phyloP scores from a whole-genome alignment of 2,888 invertebrate species.

The Hyposoter didymator region DNA sequence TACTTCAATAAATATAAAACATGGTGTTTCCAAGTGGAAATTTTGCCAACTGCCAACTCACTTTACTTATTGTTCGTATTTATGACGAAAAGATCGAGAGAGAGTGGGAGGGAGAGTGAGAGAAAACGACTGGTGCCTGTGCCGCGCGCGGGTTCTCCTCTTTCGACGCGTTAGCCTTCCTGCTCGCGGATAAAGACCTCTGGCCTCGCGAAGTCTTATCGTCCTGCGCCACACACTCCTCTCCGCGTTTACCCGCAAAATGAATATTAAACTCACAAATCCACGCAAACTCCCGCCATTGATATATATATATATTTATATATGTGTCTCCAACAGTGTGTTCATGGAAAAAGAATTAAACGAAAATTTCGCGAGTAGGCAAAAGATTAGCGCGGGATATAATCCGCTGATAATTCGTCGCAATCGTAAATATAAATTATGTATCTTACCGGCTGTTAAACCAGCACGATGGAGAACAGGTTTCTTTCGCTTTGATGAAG shows the following conservation, averaged over 20 bases:
- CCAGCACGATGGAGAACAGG: conserved; percentile 2
- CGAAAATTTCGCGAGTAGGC: conserved; percentile 43
- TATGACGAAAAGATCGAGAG: background rate
- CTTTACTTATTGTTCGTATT: background rate
- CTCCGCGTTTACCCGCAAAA: conserved; percentile 71
- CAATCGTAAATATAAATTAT: conserved; percentile 47
- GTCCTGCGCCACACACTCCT: conserved; percentile 58
- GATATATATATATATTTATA: background rate
- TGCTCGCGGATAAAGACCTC: conserved; percentile 70
- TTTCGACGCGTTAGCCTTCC: conserved; percentile 41
- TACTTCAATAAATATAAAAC: background rate
- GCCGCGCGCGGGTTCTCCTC: background rate
- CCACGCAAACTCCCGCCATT: conserved; percentile 38
- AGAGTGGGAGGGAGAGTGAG: background rate
- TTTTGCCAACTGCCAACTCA: background rate
- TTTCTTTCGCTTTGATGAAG: conserved; percentile 17
- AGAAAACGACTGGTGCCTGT: conserved; percentile 7
- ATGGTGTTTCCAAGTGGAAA: background rate
- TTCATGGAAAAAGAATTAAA: background rate
- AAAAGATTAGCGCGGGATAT: conserved; percentile 51
- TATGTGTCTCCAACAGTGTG: background rate
- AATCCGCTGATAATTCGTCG: conserved; percentile 30
- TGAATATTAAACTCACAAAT: conserved; percentile 74
- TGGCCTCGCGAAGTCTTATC: conserved; percentile 71
- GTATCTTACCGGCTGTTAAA: conserved; percentile 22